Percentiles rank a stretch among this genome's conserved stretches.
Evolutionary conservation across 2,797 vertebrate species (phyloP).

Genomic region (Glossophaga mutica): DNA sequence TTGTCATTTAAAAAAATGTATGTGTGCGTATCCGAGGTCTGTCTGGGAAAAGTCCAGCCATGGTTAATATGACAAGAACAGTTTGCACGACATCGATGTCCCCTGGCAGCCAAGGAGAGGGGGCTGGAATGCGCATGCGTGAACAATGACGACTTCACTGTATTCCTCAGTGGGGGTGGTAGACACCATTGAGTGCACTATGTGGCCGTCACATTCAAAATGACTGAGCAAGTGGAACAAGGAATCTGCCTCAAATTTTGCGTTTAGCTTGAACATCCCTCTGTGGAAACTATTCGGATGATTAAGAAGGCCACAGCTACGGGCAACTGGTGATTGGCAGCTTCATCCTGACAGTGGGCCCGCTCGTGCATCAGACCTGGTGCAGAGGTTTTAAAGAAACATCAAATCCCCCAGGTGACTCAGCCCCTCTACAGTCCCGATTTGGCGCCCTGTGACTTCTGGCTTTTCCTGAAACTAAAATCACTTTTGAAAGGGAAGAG

Average conservation of each 20-base stretch:
- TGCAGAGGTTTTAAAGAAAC: neutral
- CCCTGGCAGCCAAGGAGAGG: too few relatives aligned
- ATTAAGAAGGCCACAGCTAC: neutral
- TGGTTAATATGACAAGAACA: too few relatives aligned
- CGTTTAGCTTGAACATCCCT: neutral
- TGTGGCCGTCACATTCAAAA: neutral
- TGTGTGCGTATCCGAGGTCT: too few relatives aligned
- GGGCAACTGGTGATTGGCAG: neutral
- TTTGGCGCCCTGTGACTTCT: neutral
- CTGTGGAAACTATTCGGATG: neutral
- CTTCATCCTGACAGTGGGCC: neutral
- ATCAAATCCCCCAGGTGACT: neutral
- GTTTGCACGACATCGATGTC: too few relatives aligned
- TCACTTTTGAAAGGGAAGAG: neutral
- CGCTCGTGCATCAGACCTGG: neutral
- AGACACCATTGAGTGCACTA: too few relatives aligned
- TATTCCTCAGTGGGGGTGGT: too few relatives aligned
- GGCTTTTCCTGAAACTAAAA: neutral
- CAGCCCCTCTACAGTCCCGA: neutral
- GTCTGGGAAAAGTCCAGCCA: too few relatives aligned
- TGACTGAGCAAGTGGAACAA: neutral
- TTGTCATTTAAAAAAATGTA: neutral
- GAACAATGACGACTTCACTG: too few relatives aligned
- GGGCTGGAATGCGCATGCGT: too few relatives aligned
- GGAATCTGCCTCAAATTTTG: neutral